Evolutionary conservation across 2,113 vertebrate genomes (phyloP).

Genomic region (Tachuris rubrigastra): DNA sequence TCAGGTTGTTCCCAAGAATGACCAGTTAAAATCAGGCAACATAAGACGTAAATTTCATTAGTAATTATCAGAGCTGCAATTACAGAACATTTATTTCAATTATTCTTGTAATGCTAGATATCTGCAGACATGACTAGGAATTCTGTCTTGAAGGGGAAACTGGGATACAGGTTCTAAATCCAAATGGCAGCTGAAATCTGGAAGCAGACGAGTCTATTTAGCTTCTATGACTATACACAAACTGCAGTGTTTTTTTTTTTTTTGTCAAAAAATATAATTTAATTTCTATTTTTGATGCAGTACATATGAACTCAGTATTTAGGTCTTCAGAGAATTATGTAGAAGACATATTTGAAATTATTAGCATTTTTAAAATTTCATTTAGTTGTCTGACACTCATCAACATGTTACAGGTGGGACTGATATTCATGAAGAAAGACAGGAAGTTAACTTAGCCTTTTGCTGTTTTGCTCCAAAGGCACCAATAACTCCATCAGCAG

Average conservation of each 20-base stretch:
- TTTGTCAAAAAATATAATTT: not conserved
- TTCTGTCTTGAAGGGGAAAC: not conserved
- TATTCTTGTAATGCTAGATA: not conserved
- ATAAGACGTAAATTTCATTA: not conserved
- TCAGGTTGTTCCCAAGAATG: not conserved
- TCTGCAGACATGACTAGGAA: not conserved
- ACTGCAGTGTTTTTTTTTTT: not conserved
- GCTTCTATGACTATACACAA: not conserved
- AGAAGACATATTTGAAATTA: not conserved
- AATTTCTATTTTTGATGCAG: not conserved
- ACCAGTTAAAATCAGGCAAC: not conserved
- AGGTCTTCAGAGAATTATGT: not conserved
- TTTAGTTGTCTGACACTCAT: not conserved
- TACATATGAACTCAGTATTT: not conserved
- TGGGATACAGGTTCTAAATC: not conserved
- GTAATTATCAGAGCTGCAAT: not conserved
- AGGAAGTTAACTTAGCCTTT: not conserved
- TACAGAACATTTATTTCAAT: not conserved
- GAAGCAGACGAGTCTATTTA: not conserved
- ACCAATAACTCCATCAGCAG: not conserved
- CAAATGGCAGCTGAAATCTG: not conserved
- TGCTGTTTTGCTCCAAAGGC: not conserved
- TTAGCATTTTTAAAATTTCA: not conserved
- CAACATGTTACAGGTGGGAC: not conserved
- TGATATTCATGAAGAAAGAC: not conserved